Percentiles rank a stretch among this genome's conserved stretches.
Conservation (phyloP, 2,797 vertebrate species). For the Chaunax sp. region DNA sequence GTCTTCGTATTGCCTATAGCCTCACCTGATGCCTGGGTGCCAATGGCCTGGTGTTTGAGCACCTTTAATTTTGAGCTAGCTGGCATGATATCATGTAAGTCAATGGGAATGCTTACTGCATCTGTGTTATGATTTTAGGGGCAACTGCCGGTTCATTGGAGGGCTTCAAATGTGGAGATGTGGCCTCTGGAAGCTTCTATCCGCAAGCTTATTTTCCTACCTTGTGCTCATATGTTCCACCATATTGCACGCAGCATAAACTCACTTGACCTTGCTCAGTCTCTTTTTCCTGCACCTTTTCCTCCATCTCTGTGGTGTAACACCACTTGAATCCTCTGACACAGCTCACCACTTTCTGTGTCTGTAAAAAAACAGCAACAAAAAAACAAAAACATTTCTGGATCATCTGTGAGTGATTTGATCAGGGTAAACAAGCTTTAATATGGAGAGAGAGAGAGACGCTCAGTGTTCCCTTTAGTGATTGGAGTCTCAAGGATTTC, state of each 20-base stretch:
- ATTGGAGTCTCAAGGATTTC: conserved; percentile 75
- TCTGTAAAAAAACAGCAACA: conserved; percentile 50
- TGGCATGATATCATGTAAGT: conserved; percentile 40
- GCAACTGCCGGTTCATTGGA: conserved; percentile 56
- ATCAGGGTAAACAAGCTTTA: conserved; percentile 63
- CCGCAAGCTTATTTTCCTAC: conserved; percentile 60
- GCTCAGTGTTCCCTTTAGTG: conserved; percentile 55
- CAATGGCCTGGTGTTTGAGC: conserved; percentile 10
- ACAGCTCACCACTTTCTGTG: conserved; percentile 44
- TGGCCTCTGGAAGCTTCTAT: conserved; percentile 38
- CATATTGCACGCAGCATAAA: conserved; percentile 60
- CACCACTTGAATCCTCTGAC: conserved; percentile 30
- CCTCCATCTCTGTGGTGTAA: conserved; percentile 33
- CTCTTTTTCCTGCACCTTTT: conserved; percentile 21
- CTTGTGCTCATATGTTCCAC: conserved; percentile 36
- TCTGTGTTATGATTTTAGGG: conserved; percentile 71
- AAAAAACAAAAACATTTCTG: conserved; percentile 47
- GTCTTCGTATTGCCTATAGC: conserved; percentile 12
- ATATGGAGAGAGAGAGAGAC: conserved; percentile 22
- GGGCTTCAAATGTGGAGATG: conserved; percentile 58
- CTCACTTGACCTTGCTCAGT: conserved; percentile 55
- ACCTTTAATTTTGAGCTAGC: conserved; percentile 12
- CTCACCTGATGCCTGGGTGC: conserved; percentile 26
- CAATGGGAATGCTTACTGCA: conserved; percentile 53
- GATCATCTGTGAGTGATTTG: conserved; percentile 74